Percentiles rank a stretch among this genome's conserved stretches.
Evolutionary conservation across 2,888 invertebrate genomes (phyloP).

Genomic region (Selenia dentaria): DNA sequence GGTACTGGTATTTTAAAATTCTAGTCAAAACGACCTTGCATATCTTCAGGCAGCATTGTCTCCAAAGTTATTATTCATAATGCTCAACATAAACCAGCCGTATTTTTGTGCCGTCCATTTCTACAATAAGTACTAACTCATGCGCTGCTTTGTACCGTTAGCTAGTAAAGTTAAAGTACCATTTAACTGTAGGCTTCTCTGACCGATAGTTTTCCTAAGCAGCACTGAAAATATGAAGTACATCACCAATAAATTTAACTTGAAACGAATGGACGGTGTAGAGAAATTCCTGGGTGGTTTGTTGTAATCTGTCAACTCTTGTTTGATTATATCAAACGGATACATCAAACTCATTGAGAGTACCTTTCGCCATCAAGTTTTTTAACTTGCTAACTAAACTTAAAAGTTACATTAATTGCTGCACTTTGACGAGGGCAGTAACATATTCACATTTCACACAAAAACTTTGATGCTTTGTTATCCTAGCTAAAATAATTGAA

Average conservation of each 20-base stretch:
- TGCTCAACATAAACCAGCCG: slow-evolving; percentile 15
- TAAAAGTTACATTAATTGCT: no score
- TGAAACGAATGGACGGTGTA: not conserved
- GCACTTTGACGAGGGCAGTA: no score
- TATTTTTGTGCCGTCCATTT: slow-evolving; percentile 24
- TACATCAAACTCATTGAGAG: no score
- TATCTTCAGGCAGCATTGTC: slow-evolving; percentile 7
- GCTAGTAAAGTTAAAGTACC: slow-evolving; percentile 45
- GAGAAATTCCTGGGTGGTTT: no score
- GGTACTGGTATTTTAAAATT: slow-evolving; percentile 3
- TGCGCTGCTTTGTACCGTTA: slow-evolving; percentile 40
- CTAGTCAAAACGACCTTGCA: not conserved
- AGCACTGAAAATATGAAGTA: slow-evolving; percentile 15
- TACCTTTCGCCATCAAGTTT: no score
- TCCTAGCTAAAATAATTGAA: no score
- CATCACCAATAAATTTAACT: not conserved
- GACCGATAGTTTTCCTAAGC: slow-evolving; percentile 25
- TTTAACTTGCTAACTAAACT: no score
- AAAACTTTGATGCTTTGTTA: no score
- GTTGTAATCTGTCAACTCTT: no score
- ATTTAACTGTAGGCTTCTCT: slow-evolving; percentile 41
- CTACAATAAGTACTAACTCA: slow-evolving; percentile 42
- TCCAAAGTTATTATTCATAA: slow-evolving; percentile 16
- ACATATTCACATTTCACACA: no score
- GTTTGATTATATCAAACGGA: no score